Percentiles rank a stretch among this genome's conserved stretches.
Conservation (phyloP, 1,140 invertebrate species). For the Habropoda laboriosa region DNA sequence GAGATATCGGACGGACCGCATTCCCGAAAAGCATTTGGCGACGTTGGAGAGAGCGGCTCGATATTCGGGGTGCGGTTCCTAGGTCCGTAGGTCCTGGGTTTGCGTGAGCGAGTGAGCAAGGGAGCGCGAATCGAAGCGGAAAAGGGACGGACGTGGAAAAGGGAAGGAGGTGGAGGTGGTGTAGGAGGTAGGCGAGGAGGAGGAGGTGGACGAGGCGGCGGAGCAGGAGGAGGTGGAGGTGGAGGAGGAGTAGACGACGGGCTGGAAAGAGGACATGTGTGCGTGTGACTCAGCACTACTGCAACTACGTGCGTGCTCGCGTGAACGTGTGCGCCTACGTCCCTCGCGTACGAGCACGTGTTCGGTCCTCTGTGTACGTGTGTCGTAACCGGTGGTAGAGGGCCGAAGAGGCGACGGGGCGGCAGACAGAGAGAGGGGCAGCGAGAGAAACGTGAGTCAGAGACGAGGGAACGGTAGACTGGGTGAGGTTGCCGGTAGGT, state of each 20-base stretch:
- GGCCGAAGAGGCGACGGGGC: conserved; percentile 62
- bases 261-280: conserved; percentile 57
- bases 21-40: conserved; percentile 71
- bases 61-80: conserved; percentile 80
- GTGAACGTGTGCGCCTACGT: conserved; percentile 20
- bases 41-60: conserved; percentile 72
- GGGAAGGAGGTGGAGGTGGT: conserved; percentile 11
- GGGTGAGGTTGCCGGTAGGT: conserved; percentile 31
- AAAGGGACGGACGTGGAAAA: conserved; percentile 19
- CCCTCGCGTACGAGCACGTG: conserved; percentile 38
- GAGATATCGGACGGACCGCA: conserved; percentile 65
- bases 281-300: conserved; percentile 48
- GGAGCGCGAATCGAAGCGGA: conserved; percentile 29
- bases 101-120: conserved; percentile 68
- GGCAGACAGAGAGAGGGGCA: conserved; percentile 52
- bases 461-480: conserved; percentile 38
- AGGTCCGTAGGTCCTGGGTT: conserved; percentile 76
- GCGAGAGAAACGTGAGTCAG: conserved; percentile 52
- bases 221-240: conserved; percentile 7
- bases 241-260: conserved; percentile 2
- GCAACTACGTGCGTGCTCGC: conserved; percentile 50
- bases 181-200: conserved; percentile 8
- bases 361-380: conserved; percentile 36
- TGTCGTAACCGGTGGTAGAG: conserved; percentile 64
- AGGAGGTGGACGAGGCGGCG: conserved; percentile 22